A percentile compares a stretch with the other conserved stretches of the same genome.
These are phyloP conservation scores for Dipodomys ordii DNA, from an alignment of 2,113 vertebrate genomes.

Conservation along the genomic window DNA sequence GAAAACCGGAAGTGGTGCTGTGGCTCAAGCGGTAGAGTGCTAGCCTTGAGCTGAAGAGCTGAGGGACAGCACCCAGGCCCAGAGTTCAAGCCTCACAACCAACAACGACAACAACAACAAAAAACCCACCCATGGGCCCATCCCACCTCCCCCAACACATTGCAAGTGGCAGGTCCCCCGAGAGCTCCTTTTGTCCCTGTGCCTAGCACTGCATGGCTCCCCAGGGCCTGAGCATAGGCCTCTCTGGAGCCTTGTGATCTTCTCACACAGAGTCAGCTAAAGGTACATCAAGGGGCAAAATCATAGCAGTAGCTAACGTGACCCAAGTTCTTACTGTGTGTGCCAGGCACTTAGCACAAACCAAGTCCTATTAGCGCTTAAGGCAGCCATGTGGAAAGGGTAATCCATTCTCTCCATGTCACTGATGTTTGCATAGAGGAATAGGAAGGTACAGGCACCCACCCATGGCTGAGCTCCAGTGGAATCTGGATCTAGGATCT, in stretches of 20 bases:
- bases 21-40: no score
- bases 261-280: neutral
- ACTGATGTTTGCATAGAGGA: neutral
- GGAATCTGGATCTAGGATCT: neutral
- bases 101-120: no score
- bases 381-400: neutral
- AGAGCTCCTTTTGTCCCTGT: neutral
- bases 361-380: neutral
- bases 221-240: neutral
- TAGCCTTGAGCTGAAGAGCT: no score
- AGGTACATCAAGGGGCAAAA: neutral
- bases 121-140: no score
- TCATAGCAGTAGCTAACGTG: neutral
- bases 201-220: neutral
- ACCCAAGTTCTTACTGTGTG: accelerated
- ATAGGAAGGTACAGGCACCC: neutral
- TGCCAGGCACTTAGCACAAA: neutral
- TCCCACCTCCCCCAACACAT: neutral
- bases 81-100: no score
- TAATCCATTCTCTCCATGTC: neutral
- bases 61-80: no score
- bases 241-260: neutral
- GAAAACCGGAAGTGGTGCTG: no score
- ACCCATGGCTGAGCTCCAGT: neutral
- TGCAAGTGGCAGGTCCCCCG: neutral